Percentiles rank a stretch among this genome's conserved stretches.
Evolutionary conservation across 2,888 invertebrate genomes (phyloP).

Genomic region (Prosapia bicincta): DNA sequence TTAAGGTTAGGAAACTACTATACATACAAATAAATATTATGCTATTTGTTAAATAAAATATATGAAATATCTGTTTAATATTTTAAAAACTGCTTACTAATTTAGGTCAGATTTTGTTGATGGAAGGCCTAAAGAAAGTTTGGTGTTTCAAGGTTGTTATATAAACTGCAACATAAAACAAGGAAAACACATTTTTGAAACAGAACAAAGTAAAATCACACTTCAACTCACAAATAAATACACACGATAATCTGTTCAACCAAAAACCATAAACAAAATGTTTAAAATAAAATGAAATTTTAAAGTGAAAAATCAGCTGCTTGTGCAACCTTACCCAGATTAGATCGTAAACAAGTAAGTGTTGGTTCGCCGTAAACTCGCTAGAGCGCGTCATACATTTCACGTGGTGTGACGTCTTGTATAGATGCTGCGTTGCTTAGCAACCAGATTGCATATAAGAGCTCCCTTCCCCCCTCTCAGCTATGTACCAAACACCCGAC

Average conservation of each 20-base stretch:
- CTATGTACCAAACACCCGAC: slow-evolving; percentile 4
- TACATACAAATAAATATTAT: not conserved
- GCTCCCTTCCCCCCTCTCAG: not conserved
- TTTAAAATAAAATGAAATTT: slow-evolving; percentile 8
- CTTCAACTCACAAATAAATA: not conserved
- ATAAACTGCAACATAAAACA: not conserved
- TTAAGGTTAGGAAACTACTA: not conserved
- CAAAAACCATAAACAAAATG: not conserved
- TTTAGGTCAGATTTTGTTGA: not conserved
- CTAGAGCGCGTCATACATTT: slow-evolving; percentile 23
- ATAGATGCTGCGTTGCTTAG: slow-evolving; percentile 18
- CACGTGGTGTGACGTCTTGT: slow-evolving; percentile 29
- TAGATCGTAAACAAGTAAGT: slow-evolving; percentile 25
- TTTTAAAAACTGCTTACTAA: not conserved
- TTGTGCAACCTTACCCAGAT: slow-evolving; percentile 11
- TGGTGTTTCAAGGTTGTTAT: not conserved
- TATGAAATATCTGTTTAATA: not conserved
- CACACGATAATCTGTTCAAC: not conserved
- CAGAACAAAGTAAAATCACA: not conserved
- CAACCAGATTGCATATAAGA: slow-evolving; percentile 10
- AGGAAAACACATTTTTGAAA: not conserved
- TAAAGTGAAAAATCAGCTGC: not conserved
- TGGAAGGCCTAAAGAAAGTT: slow-evolving; percentile 2
- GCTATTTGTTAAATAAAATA: not conserved
- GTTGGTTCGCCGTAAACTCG: slow-evolving; percentile 21